A percentile compares a stretch with the other conserved stretches of the same genome.
phyloP scores from a whole-genome alignment of 1,140 invertebrate genomes.

The Caenorhabditis briggsae region DNA sequence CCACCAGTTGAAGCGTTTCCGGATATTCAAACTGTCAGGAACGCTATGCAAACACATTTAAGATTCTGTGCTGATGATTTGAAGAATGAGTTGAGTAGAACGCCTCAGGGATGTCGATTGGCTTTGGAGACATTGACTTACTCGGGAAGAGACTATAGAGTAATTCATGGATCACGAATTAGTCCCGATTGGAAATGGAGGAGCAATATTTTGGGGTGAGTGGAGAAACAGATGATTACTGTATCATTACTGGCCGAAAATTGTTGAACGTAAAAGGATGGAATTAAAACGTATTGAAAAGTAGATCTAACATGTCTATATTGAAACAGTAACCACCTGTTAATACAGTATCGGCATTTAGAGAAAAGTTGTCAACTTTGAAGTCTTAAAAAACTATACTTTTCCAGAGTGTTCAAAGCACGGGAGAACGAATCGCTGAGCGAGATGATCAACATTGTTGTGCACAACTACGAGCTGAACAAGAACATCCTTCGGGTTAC shows the following conservation, averaged over 20 bases:
- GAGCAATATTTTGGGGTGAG: conserved; percentile 52
- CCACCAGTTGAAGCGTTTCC: conserved; percentile 46
- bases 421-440: conserved; percentile 46
- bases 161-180: conserved; percentile 58
- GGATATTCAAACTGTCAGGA: conserved; percentile 46
- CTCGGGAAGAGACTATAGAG: conserved; percentile 56
- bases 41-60: conserved; percentile 48
- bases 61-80: conserved; percentile 59
- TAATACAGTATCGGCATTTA: background rate
- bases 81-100: conserved; percentile 57
- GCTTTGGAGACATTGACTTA: conserved; percentile 56
- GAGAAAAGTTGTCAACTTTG: background rate
- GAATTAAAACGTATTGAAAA: no score
- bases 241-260: no score
- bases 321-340: no score
- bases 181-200: conserved; percentile 61
- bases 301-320: no score
- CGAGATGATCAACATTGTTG: conserved; percentile 54
- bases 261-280: no score
- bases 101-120: conserved; percentile 40
- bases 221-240: no score
- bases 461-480: conserved; percentile 56
- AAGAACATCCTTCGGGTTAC: conserved; percentile 41
- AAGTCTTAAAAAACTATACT: background rate
- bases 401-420: conserved; percentile 57